Evolutionary conservation across 1,140 invertebrate genomes (phyloP).

Genomic region (Vollenhovia emeryi): DNA sequence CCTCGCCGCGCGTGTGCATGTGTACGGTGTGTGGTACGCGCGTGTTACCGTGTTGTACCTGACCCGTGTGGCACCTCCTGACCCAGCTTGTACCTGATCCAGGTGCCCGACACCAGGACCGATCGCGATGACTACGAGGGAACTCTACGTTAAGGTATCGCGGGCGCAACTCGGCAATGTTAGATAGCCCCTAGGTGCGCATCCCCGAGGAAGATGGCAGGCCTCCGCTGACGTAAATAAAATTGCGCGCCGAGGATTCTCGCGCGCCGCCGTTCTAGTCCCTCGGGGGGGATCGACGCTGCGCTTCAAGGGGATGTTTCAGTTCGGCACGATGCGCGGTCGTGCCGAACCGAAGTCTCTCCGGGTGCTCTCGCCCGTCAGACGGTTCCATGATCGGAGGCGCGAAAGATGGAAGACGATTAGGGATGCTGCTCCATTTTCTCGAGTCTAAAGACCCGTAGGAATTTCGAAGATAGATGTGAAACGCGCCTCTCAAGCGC

Average conservation of each 20-base stretch:
- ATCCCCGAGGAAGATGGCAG: slow-evolving; percentile 40
- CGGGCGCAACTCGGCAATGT: too few species aligned
- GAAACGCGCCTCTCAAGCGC: not conserved
- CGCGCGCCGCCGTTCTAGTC: slow-evolving; percentile 6
- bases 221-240: not conserved
- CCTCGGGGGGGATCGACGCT: not conserved
- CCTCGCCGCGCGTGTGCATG: slow-evolving; percentile 18
- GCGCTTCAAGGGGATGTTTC: slow-evolving; percentile 27
- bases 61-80: slow-evolving; percentile 50
- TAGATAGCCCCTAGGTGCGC: not conserved
- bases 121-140: slow-evolving; percentile 81
- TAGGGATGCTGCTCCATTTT: not conserved
- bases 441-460: not conserved
- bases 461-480: not conserved
- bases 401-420: not conserved
- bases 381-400: not conserved
- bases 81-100: slow-evolving; percentile 65
- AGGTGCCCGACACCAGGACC: slow-evolving; percentile 65
- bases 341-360: not conserved
- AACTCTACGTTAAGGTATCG: slow-evolving; percentile 83
- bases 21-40: slow-evolving; percentile 1
- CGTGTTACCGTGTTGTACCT: slow-evolving; percentile 46
- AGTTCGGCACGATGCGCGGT: not conserved
- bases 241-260: slow-evolving; percentile 16
- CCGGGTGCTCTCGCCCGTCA: not conserved